Conservation (phyloP, 2,888 invertebrate species). For the Halocaridina rubra region DNA sequence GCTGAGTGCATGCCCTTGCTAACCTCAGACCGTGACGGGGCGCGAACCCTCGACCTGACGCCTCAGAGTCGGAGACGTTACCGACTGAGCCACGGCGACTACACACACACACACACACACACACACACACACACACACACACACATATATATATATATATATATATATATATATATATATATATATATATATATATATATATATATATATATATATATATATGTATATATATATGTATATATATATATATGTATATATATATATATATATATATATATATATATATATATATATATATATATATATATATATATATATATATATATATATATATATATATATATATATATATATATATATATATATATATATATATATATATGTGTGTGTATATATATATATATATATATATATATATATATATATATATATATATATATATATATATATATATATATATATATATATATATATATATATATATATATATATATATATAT, state of each 20-base stretch:
- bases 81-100: no score
- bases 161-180: no score
- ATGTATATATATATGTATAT: conserved; percentile 70
- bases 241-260: conserved; percentile 20
- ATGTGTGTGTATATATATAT: conserved; percentile 12
- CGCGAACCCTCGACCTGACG: no score
- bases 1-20: no score
- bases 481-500: conserved; percentile 18
- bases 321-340: conserved; percentile 12
- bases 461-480: background rate
- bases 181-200: no score
- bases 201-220: background rate
- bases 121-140: no score
- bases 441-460: background rate
- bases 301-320: conserved; percentile 3
- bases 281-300: conserved; percentile 28
- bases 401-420: conserved; percentile 4
- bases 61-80: no score
- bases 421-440: conserved; percentile 15
- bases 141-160: no score
- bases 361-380: conserved; percentile 1
- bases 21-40: no score
- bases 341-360: conserved; percentile 20
- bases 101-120: no score
- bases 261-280: conserved; percentile 13